Evolutionary conservation across 2,888 invertebrate genomes (phyloP), one percentile per base, ranked within the genome.

Genomic region (Platycnemis pennipes): DNA sequence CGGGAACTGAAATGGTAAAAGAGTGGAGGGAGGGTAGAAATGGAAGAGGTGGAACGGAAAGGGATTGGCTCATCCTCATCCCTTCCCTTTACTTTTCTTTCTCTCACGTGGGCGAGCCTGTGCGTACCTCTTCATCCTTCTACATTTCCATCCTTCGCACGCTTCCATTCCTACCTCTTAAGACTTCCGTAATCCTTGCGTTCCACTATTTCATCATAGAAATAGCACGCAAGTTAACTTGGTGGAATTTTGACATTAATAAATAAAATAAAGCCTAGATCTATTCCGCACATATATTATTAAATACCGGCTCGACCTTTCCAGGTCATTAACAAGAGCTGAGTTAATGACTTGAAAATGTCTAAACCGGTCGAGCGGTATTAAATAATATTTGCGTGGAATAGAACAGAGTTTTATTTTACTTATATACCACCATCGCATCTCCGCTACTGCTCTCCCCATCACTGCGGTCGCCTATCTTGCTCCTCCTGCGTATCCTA

Each of bases 401-500:
- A n/a, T n/a, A n/a, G n/a, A n/a, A n/a, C n/a, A n/a, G n/a, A n/a
- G n/a, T n/a, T n/a, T n/a, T n/a, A n/a, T n/a, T n/a, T n/a, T n/a
- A n/a, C n/a, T n/a, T n/a, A 13, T n/a, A 3, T 77, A 77, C 19
- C 4, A 16, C 19, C 2, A 49, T 49, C 49, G 49, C 49, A 2
- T 87, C 87, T 44, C 44, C 49, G 46, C 31, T n/a, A n/a, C n/a
- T n/a, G n/a, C 31, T 45, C 88, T 44, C 45, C 88, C 45, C 45
- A 45, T 88, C 45, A 13, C 45, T 45, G 88, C 88, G n/a, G 45
- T 88, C 49, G 26, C 45, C 49, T n/a, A n/a, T 77, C 49, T 49
- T 26, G 31, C 88, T 31, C 46, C 88, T 46, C 46, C 88, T 88
- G 88, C 49, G n/a, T n/a, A n/a, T n/a, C n/a, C n/a, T n/a, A n/a